Percentiles rank a stretch among this genome's conserved stretches.
These are phyloP conservation scores for Ophioninae sp. DNA, from an alignment of 2,888 invertebrate species.

Conservation along the genomic window DNA sequence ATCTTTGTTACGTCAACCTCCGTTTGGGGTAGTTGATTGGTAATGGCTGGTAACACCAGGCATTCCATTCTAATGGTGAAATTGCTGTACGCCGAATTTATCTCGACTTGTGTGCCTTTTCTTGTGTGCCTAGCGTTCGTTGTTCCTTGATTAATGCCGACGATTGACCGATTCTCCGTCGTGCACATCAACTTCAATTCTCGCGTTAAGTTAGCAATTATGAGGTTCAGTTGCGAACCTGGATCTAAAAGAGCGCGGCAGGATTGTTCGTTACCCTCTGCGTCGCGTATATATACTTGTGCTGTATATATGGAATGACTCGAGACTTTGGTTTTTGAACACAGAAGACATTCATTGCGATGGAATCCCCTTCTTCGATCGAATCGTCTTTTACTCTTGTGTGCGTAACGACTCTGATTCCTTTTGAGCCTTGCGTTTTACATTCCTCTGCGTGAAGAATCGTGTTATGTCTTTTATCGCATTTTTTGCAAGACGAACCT, in stretches of 20 bases:
- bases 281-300: constrained; percentile 27
- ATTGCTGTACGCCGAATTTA: constrained; percentile 28
- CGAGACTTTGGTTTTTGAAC: constrained; percentile 27
- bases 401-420: background rate
- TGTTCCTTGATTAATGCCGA: constrained; percentile 48
- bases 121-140: constrained; percentile 3
- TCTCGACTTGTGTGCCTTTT: constrained; percentile 15
- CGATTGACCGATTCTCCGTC: constrained; percentile 33
- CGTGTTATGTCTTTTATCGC: constrained; percentile 57
- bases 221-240: constrained; percentile 56
- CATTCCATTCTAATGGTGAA: constrained; percentile 32
- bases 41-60: constrained; percentile 35
- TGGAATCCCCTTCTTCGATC: constrained; percentile 1
- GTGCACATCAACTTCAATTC: constrained; percentile 36
- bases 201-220: constrained; percentile 42
- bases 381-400: background rate
- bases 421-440: background rate
- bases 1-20: constrained; percentile 30
- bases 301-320: constrained; percentile 49
- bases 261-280: constrained; percentile 15
- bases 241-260: constrained; percentile 56
- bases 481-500: constrained; percentile 60
- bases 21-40: constrained; percentile 34
- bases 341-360: constrained; percentile 36
- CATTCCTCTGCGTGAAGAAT: constrained; percentile 53